Evolutionary conservation across 2,888 invertebrate species (phyloP), one percentile per base, ranked within the genome.

Genomic region (Eudemis profundana): DNA sequence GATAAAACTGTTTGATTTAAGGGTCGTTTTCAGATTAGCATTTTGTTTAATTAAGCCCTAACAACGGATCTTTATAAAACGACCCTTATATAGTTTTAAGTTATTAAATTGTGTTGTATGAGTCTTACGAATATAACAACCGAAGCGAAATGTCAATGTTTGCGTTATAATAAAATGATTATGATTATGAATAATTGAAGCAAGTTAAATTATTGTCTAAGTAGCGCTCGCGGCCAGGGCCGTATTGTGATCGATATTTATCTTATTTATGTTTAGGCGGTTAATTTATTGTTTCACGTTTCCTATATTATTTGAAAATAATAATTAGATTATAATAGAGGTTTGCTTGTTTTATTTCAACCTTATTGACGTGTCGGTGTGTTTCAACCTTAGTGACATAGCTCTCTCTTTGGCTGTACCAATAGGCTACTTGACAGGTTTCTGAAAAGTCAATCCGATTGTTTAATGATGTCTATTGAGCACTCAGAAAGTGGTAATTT

Each of bases 221-320:
- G 59, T 51, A 46, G 64, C 27, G 14, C 42, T 44, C 27, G 27
- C 29, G 49, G 56, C 64, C 40, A 36, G 36, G 74, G 33, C 49
- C 50, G 44, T 74, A 74, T 79, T 84, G 86, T 87, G 82, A 83
- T 83, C 78, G 75, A 79, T 81, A 76, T 79, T 80, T 82, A 80
- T 80, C 77, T 75, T 81, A 79, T 81, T 82, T 84, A 84, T 78
- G 79, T 84, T 83, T 85, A 84, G 81, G 82, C 75, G 81, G 75
- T 84, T 88, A 86, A 87, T 80, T 88, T 88, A 88, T 88, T 88
- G 85, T 87, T 87, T 87, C 83, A 82, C 76, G 83, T 87, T 86
- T 85, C 82, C 83, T 85, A 83, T 85, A 82, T 84, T 86, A 85
- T 86, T 85, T 76, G 79, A 83, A 84, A 86, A 85, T 85, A 86